Evolutionary conservation across 2,888 invertebrate species (phyloP).

Genomic region (Coelinius sp.): DNA sequence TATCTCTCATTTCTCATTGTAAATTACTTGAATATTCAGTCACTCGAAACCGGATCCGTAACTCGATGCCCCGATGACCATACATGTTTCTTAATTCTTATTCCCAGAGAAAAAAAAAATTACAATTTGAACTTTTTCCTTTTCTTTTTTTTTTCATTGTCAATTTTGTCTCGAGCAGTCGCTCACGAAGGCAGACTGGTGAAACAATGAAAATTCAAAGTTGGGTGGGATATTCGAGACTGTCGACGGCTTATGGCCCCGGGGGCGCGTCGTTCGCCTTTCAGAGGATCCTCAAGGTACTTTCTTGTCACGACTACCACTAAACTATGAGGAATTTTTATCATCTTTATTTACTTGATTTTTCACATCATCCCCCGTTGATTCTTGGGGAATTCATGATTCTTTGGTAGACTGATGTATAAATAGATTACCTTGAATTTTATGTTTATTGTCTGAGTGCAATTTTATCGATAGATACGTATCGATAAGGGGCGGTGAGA

Average conservation of each 20-base stretch:
- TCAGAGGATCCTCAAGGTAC: slow-evolving; percentile 50
- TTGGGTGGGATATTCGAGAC: slow-evolving; percentile 45
- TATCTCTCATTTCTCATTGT: slow-evolving; percentile 15
- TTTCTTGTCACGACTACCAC: slow-evolving; percentile 40
- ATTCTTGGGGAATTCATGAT: background rate
- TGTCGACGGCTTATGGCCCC: slow-evolving; percentile 39
- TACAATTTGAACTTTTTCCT: slow-evolving; percentile 23
- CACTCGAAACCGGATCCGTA: slow-evolving; percentile 32
- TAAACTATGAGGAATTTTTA: background rate
- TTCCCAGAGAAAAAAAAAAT: slow-evolving; percentile 6
- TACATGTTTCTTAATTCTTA: slow-evolving; percentile 35
- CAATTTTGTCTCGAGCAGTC: slow-evolving; percentile 15
- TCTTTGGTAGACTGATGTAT: background rate
- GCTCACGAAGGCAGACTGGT: slow-evolving; percentile 38
- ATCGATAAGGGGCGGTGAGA: background rate
- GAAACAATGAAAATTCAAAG: slow-evolving; percentile 49
- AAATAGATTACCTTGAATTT: background rate
- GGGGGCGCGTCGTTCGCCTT: slow-evolving; percentile 45
- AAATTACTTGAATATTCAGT: slow-evolving; percentile 19
- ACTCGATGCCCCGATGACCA: slow-evolving; percentile 32
- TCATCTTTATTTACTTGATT: too few relatives aligned
- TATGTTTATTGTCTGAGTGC: background rate
- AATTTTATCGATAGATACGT: background rate
- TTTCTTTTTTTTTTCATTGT: slow-evolving; percentile 22
- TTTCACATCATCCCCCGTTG: background rate